Conservation (phyloP, 2,888 invertebrate species). For the Sminthurinus aureus region DNA sequence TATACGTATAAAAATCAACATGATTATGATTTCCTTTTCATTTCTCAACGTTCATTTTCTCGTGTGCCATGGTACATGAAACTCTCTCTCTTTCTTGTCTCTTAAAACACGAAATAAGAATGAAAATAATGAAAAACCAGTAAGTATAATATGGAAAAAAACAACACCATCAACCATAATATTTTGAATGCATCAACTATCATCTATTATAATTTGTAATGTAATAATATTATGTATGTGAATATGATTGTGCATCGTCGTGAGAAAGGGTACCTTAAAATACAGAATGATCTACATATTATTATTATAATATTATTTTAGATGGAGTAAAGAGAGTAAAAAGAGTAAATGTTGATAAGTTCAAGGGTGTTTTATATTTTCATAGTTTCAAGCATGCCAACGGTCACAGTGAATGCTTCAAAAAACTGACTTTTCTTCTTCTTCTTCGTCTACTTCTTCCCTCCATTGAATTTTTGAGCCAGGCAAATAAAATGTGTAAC, state of each 20-base stretch:
- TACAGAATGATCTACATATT: no score
- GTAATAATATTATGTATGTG: no score
- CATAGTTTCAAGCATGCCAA: slow-evolving; percentile 44
- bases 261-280: no score
- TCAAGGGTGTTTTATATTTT: slow-evolving; percentile 42
- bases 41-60: slow-evolving; percentile 14
- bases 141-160: not conserved
- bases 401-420: slow-evolving; percentile 35
- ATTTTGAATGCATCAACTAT: no score
- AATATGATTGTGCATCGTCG: no score
- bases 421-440: slow-evolving; percentile 27
- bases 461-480: slow-evolving; percentile 34
- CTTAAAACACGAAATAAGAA: not conserved
- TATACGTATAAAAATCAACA: not conserved
- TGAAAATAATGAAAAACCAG: no score
- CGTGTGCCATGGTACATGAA: slow-evolving; percentile 13
- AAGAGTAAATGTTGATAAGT: slow-evolving; percentile 10
- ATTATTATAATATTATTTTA: no score
- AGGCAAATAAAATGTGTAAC: not conserved
- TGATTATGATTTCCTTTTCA: slow-evolving; percentile 25
- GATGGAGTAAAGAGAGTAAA: not conserved
- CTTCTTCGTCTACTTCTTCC: not conserved
- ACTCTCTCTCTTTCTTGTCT: not conserved
- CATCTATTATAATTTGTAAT: no score
- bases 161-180: not conserved